phyloP scores from a whole-genome alignment of 2,113 vertebrate genomes.

The Phalacrocorax brasilianus region DNA sequence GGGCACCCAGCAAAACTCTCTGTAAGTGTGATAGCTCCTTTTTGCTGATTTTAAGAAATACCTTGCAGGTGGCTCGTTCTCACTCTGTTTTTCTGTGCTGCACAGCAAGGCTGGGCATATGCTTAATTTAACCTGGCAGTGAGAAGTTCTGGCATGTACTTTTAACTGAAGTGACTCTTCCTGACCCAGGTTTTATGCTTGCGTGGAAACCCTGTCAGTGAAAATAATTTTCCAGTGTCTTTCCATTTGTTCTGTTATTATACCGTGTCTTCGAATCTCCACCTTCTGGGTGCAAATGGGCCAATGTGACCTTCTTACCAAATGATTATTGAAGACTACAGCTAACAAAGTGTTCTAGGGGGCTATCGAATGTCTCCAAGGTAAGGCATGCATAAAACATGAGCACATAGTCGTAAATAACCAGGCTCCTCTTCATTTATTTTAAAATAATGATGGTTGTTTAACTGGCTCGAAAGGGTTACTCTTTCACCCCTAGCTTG shows the following conservation, averaged over 20 bases:
- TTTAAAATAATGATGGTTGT: constrained; percentile 57
- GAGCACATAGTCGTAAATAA: constrained; percentile 46
- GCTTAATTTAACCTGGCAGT: not conserved
- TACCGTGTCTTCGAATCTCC: not conserved
- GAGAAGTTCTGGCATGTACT: not conserved
- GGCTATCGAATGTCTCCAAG: constrained; percentile 38
- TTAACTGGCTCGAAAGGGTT: constrained; percentile 60
- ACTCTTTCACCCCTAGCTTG: constrained; percentile 58
- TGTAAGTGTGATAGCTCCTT: not conserved
- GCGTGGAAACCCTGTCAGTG: not conserved
- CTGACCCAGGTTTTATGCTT: not conserved
- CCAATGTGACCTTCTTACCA: constrained; percentile 3
- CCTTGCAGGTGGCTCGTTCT: not conserved
- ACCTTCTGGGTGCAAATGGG: not conserved
- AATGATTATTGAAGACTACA: not conserved
- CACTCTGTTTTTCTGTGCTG: not conserved
- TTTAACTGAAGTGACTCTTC: not conserved
- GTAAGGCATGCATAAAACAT: constrained; percentile 54
- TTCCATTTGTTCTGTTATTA: constrained; percentile 13
- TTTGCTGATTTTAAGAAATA: not conserved
- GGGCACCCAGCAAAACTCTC: not conserved
- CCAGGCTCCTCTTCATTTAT: constrained; percentile 45
- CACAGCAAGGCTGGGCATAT: not conserved
- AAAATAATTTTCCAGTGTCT: not conserved
- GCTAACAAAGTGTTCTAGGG: constrained; percentile 14